phyloP scores from a whole-genome alignment of 1,140 invertebrate genomes.

The Pentalonia nigronervosa region DNA sequence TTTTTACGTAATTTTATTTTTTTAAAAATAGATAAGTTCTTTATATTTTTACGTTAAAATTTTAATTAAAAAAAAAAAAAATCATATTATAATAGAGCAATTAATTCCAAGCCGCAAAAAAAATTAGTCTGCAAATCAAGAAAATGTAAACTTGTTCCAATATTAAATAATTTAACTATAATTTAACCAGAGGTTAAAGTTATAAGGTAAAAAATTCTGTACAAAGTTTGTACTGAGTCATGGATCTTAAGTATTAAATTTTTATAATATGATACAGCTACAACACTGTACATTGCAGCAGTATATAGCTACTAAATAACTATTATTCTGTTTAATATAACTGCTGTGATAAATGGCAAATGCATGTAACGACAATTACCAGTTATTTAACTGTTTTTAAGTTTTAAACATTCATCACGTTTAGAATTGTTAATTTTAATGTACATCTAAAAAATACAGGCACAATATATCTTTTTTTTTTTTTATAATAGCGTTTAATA shows the following conservation, averaged over 20 bases:
- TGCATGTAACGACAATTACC: too few relatives aligned
- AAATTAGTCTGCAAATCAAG: not conserved
- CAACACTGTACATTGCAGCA: not conserved
- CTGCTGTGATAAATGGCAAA: not conserved
- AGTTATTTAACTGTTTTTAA: too few relatives aligned
- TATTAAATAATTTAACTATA: not conserved
- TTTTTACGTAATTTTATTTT: too few relatives aligned
- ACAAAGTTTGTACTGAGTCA: not conserved
- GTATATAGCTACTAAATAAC: not conserved
- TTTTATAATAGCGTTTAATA: too few relatives aligned
- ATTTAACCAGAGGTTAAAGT: too few relatives aligned
- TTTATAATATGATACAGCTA: not conserved
- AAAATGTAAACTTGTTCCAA: not conserved
- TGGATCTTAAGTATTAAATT: not conserved
- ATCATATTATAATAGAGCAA: not conserved
- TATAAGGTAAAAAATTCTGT: not conserved
- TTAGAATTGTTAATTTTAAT: too few relatives aligned
- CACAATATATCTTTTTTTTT: too few relatives aligned
- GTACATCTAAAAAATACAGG: too few relatives aligned
- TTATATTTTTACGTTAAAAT: too few relatives aligned
- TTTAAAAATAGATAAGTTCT: too few relatives aligned
- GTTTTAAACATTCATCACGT: too few relatives aligned
- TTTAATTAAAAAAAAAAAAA: not conserved
- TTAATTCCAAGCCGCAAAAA: not conserved
- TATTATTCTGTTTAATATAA: not conserved